Evolutionary conservation across 2,113 vertebrate genomes (phyloP), one percentile per base, ranked within the genome.

Genomic region (Leiothrix lutea): DNA sequence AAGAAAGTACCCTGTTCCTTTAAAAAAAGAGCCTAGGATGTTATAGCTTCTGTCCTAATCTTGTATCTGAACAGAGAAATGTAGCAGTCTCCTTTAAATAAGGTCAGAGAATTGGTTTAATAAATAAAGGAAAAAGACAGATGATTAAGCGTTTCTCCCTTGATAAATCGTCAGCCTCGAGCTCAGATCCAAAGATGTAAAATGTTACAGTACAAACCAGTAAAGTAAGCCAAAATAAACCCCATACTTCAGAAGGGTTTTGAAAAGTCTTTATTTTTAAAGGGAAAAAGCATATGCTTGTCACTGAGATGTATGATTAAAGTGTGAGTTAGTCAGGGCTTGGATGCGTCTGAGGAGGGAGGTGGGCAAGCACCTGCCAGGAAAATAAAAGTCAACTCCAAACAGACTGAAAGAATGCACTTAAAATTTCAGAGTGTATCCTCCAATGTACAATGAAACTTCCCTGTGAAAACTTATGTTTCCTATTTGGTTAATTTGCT

Each of bases 401-500:
- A 96, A 95, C 54, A 92, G 87, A 95, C 92, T 93, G 88, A 97
- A 97, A 97, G 87, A 95, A 95, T 95, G 90, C 77, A 95, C 31
- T 45, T 93, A 95, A 93, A 93, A 94, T 81, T 92, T 94, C 44
- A 86, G 83, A 86, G 40, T 47, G 66, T 88, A 95, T 97, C 84
- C 93, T 96, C 95, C 95, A 94, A 87, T 44, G 89, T 60, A 78
- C 90, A 92, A 42, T 70, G 50, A 71, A 79, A 96, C 40, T 94
- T 90, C 91, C 85, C 95, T 95, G 93, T 88, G 94, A 97, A 95
- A 97, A 94, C 80, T 95, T 91, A 85, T 86, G 88, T 95, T 97
- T 97, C 95, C 95, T 97, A 92, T 98, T 97, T 98, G 88, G 89
- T 94, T 97, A 92, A 70, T 92, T 88, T 92, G 89, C 91, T 97